A percentile compares a stretch with the other conserved stretches of the same genome.
Evolutionary conservation across 2,797 vertebrate species (phyloP).

Genomic region (Agapornis canus): DNA sequence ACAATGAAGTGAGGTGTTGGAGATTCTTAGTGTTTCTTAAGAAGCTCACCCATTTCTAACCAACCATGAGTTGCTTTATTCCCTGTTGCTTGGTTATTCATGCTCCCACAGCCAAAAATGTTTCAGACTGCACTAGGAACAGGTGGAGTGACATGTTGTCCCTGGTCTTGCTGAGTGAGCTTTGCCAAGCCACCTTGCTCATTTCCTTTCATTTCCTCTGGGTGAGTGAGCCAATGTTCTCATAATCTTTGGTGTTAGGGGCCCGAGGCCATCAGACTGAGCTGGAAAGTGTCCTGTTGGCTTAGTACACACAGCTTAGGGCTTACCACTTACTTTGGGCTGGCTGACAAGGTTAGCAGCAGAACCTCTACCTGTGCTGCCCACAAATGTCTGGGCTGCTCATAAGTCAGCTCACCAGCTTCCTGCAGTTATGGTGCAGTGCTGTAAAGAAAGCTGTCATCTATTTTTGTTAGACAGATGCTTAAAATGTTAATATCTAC

Average conservation of each 20-base stretch:
- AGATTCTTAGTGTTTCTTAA: neutral
- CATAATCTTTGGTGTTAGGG: accelerated
- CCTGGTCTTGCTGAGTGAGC: accelerated
- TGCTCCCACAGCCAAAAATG: accelerated
- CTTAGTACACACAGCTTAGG: neutral
- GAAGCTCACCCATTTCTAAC: neutral
- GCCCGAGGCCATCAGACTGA: neutral
- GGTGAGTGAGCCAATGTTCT: neutral
- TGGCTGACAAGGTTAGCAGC: neutral
- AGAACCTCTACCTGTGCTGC: neutral
- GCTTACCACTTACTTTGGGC: neutral
- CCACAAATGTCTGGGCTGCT: neutral
- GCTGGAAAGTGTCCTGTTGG: neutral
- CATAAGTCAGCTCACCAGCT: neutral
- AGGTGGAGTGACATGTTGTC: slow-evolving; percentile 5
- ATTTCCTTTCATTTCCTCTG: neutral
- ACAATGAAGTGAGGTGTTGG: neutral
- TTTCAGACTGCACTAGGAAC: neutral
- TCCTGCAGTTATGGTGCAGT: neutral
- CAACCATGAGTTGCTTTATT: accelerated
- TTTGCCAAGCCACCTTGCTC: neutral
- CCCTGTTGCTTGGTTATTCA: neutral
- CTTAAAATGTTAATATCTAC: neutral
- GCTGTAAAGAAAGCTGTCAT: neutral
- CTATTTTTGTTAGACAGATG: neutral